phyloP scores from a whole-genome alignment of 2,113 vertebrate genomes.

The Phrynosoma blainvillii region DNA sequence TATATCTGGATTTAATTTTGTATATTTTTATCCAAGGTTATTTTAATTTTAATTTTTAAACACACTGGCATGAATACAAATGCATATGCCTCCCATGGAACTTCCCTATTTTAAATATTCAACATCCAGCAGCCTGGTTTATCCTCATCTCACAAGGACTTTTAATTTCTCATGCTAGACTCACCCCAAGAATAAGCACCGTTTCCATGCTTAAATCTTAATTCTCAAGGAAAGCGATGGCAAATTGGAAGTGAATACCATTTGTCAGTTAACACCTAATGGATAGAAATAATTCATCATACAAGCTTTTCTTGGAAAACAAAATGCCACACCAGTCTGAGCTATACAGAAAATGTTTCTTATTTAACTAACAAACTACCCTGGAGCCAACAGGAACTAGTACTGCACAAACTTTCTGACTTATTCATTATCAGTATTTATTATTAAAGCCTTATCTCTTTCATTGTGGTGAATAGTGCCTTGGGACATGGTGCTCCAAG shows the following conservation, averaged over 20 bases:
- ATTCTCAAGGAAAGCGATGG: constrained; percentile 60
- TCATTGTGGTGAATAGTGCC: constrained; percentile 79
- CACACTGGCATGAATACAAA: constrained; percentile 47
- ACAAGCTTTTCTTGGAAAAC: constrained; percentile 74
- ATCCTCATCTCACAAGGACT: constrained; percentile 46
- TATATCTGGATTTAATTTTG: not conserved
- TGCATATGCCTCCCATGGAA: constrained; percentile 42
- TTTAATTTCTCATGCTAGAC: constrained; percentile 67
- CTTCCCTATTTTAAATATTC: constrained; percentile 56
- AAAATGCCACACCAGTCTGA: constrained; percentile 66
- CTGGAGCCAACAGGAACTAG: constrained; percentile 74
- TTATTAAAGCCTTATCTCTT: constrained; percentile 88
- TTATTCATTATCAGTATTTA: constrained; percentile 86
- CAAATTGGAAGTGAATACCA: constrained; percentile 69
- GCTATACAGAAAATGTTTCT: constrained; percentile 77
- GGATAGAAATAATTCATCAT: constrained; percentile 73
- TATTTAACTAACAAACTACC: constrained; percentile 83
- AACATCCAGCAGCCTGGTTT: constrained; percentile 51
- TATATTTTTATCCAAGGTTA: not conserved
- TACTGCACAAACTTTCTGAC: constrained; percentile 81
- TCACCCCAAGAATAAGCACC: constrained; percentile 60
- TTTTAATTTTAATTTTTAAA: constrained; percentile 1
- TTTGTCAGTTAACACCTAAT: constrained; percentile 73
- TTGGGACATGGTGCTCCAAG: constrained; percentile 76
- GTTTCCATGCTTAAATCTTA: constrained; percentile 67